Base-by-base conservation (phyloP, 2,797 vertebrate genomes). In the Pipistrellus pygmaeus region DNA sequence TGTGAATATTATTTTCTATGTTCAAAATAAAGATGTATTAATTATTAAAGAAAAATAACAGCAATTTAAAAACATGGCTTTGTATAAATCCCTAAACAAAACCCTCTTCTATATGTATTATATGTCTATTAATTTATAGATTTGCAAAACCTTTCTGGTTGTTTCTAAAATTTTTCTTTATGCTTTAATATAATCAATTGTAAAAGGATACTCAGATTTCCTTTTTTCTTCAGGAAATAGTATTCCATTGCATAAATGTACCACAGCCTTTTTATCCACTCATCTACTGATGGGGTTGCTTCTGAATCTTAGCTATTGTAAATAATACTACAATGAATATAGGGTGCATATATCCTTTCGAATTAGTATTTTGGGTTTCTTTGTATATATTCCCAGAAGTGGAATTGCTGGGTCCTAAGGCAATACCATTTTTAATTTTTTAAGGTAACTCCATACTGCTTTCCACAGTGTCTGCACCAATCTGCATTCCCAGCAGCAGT, bases 51-150 rank as follows among this genome's bases (percentile, higher is more conserved):
- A n/a, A 60, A 71, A 78, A n/a, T 8, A 78, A 17, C n/a, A 60
- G 25, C 21, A 69, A 8, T 64, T 95, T 85, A 20, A 77, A 94
- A 85, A 38, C 41, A 46, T 10, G 81, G 60, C 44, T 85, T 91
- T 73, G 9, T 88, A 38, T 81, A 94, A 93, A 66, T 88, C 53
- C 15, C 8, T 73, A 77, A 72, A 73, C 71, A 80, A 69, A 92
- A 84, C 8, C n/a, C 5, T 69, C 12, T 88, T 72, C 69, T 82
- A 2, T 62, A 6, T 38, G 64, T 85, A 25, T 66, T 7, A 86
- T 30, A 62, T 8, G 8, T 53, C 21, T 85, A 68, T 68, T 64
- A 35, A 81, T 66, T 85, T 92, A 86, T 51, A 90, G 85, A 94
- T 87, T 30, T 87, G 8, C n/a, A 83, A 88, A 78, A 48, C 3